phyloP scores from a whole-genome alignment of 2,113 vertebrate genomes.

The Collichthys lucidus region DNA sequence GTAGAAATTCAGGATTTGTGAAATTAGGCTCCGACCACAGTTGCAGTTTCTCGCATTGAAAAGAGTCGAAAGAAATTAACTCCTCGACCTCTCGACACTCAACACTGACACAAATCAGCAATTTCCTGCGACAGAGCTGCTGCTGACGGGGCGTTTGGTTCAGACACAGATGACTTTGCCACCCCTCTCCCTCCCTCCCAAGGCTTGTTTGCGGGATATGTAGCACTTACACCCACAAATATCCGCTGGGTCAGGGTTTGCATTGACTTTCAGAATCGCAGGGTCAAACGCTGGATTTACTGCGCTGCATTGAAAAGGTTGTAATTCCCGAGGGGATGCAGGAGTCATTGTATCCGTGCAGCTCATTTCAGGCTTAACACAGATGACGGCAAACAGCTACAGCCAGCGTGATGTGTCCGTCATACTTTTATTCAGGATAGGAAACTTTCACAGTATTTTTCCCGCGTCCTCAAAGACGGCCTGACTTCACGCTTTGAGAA shows the following conservation, averaged over 20 bases:
- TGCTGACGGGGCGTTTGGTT: conserved; percentile 64
- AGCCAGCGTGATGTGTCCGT: background rate
- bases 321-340: conserved; percentile 20
- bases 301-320: conserved; percentile 33
- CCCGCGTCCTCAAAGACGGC: background rate
- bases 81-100: conserved; percentile 50
- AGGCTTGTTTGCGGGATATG: conserved; percentile 56
- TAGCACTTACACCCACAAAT: conserved; percentile 53
- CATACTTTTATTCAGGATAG: background rate
- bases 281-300: conserved; percentile 56
- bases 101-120: conserved; percentile 73
- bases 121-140: conserved; percentile 51
- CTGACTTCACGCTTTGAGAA: background rate
- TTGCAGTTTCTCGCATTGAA: conserved; percentile 26
- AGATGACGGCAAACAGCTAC: conserved; percentile 11
- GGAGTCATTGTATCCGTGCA: conserved; percentile 30
- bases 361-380: conserved; percentile 6
- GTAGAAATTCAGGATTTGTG: background rate
- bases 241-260: conserved; percentile 66
- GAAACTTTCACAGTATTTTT: conserved; percentile 1
- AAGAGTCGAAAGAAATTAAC: conserved; percentile 53
- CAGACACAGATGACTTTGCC: conserved; percentile 64
- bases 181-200: background rate
- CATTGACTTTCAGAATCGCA: conserved; percentile 64
- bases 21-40: conserved; percentile 8